Percentiles rank a stretch among this genome's conserved stretches.
These are phyloP conservation scores for Drosophila eugracilis DNA, from an alignment of 1,140 invertebrate genomes.

Conservation along the genomic window DNA sequence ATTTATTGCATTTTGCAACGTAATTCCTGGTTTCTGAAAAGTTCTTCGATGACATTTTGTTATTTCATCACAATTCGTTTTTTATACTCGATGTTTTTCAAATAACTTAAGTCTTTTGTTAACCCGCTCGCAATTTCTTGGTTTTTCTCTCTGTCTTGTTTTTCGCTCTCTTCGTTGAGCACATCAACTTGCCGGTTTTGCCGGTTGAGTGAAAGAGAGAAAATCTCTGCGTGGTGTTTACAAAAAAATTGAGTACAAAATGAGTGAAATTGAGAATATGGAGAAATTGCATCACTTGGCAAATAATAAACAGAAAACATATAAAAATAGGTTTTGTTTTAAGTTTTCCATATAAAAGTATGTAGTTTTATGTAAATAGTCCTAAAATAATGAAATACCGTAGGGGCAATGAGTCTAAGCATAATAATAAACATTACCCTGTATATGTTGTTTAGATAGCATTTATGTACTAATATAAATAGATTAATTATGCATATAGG, in stretches of 20 bases:
- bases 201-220: slow-evolving; percentile 3
- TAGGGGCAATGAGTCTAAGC: no score
- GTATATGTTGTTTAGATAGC: no score
- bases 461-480: no score
- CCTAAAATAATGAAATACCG: background rate
- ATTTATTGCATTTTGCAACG: slow-evolving; percentile 7
- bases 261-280: background rate
- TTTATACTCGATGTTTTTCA: background rate
- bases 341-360: no score
- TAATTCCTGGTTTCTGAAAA: slow-evolving; percentile 3
- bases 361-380: no score
- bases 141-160: background rate
- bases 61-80: slow-evolving; percentile 3
- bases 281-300: background rate
- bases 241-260: background rate
- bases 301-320: slow-evolving; percentile 1
- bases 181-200: background rate
- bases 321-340: no score
- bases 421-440: background rate
- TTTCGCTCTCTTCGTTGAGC: background rate
- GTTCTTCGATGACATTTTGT: slow-evolving; percentile 4
- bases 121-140: background rate
- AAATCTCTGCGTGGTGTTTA: background rate
- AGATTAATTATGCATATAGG: no score
- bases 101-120: no score